Base-by-base conservation (phyloP, 2,888 invertebrate genomes). In the Drosophila algonquin region DNA sequence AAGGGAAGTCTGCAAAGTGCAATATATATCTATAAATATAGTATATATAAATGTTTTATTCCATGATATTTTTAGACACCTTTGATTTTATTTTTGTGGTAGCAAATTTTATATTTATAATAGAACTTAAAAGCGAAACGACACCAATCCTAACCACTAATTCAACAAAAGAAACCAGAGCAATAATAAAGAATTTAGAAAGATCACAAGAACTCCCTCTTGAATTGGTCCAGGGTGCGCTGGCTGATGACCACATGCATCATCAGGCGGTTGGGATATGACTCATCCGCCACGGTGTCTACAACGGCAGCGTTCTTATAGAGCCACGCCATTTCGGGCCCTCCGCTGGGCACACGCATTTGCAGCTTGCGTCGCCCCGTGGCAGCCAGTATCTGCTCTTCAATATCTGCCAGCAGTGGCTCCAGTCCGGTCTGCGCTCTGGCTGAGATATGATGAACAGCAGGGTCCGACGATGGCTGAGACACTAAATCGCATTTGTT, bases 401-500 rank as follows among this genome's bases (percentile, higher is more conserved):
- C 93, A 56, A 92, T 87, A 59, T 90, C 89, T 2, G 58, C 35
- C 8, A 92, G 74, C 56, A 92, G 69, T 7, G 87, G 78, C 9
- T 89, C 73, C 12, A 92, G 78, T 0, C 94, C 94, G 46, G 76
- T 90, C 21, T 90, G 87, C 5, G 93, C 92, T 40, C 91, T 92
- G 0, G 93, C 93, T 12, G 94, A 94, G 30, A 95, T 93, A 6
- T 93, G 83, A 30, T 91, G 83, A 9, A 50, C 63, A 5, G 30
- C 18, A 6, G 24, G n/a, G 2, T 32, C 45, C 1, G 32, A 9
- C 6, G 16, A 3, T n/a, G 51, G 1, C 12, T 48, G 8, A 3
- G 53, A 0, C 1, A 74, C 12, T 51, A 94, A 90, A 92, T 97
- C 97, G 70, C 94, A 93, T 92, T 97, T 97, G 91, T 97, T 97